Percentiles rank a stretch among this genome's conserved stretches.
Conservation (phyloP, 2,888 invertebrate species). For the Eupelmus urozonus region DNA sequence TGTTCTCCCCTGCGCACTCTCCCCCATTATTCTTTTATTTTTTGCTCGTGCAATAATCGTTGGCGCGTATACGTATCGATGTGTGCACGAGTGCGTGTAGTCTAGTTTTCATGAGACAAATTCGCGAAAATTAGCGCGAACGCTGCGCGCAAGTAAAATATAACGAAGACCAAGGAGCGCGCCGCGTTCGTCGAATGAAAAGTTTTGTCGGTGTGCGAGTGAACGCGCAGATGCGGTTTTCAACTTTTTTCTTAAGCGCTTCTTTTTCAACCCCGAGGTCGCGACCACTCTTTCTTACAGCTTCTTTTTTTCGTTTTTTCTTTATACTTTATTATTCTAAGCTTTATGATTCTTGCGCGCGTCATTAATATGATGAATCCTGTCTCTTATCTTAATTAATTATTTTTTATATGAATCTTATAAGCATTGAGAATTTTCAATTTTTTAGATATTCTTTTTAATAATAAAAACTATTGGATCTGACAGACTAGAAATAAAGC, state of each 20-base stretch:
- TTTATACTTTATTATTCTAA: not conserved
- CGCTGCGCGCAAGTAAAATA: too few species aligned
- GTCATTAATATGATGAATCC: too few species aligned
- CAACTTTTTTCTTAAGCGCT: conserved; percentile 12
- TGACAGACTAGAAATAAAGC: too few species aligned
- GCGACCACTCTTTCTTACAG: not conserved
- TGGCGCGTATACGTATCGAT: not conserved
- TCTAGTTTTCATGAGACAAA: too few species aligned
- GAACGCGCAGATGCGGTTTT: conserved; percentile 1
- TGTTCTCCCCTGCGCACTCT: conserved; percentile 7
- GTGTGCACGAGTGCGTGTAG: too few species aligned
- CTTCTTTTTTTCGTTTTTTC: not conserved
- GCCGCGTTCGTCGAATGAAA: not conserved
- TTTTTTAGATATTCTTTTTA: too few species aligned
- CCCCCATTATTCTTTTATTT: not conserved
- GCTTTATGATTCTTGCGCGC: not conserved
- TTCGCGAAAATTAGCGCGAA: too few species aligned
- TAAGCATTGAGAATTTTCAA: too few species aligned
- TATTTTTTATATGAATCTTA: too few species aligned
- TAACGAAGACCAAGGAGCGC: not conserved
- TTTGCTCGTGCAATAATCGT: not conserved
- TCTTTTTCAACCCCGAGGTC: conserved; percentile 19
- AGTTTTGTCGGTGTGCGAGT: not conserved
- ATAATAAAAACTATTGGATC: too few species aligned
- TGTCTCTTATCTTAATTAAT: too few species aligned